Conservation (phyloP, 1,140 invertebrate genomes). For the Neodiprion lecontei region DNA sequence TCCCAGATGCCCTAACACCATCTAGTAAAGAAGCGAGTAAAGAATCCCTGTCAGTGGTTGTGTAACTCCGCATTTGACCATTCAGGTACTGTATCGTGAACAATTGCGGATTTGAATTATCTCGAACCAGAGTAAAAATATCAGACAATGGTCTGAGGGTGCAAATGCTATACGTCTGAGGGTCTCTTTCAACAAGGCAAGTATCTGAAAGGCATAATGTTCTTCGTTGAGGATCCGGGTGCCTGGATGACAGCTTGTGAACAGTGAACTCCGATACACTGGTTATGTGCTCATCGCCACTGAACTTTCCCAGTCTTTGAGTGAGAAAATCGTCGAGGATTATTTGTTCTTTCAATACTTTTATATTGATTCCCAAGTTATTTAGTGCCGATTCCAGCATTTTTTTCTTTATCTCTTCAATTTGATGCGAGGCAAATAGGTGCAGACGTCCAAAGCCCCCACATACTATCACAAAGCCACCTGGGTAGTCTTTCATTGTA, state of each 20-base stretch:
- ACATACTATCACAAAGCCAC: slow-evolving; percentile 88
- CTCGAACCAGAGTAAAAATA: slow-evolving; percentile 90
- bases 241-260: slow-evolving; percentile 81
- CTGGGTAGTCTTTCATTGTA: slow-evolving; percentile 73
- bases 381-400: slow-evolving; percentile 81
- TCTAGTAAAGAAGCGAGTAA: slow-evolving; percentile 94
- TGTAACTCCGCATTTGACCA: slow-evolving; percentile 87
- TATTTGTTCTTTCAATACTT: slow-evolving; percentile 83
- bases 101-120: slow-evolving; percentile 90
- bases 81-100: slow-evolving; percentile 96
- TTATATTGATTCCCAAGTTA: slow-evolving; percentile 83
- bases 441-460: slow-evolving; percentile 89
- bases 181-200: slow-evolving; percentile 95
- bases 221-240: slow-evolving; percentile 81
- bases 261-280: slow-evolving; percentile 92
- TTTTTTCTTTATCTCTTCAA: slow-evolving; percentile 86
- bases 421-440: slow-evolving; percentile 84
- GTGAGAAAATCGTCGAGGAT: slow-evolving; percentile 84
- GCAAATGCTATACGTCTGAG: slow-evolving; percentile 91
- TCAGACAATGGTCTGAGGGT: slow-evolving; percentile 88
- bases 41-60: slow-evolving; percentile 90
- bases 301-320: slow-evolving; percentile 87
- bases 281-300: slow-evolving; percentile 86
- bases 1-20: slow-evolving; percentile 94
- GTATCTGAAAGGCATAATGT: slow-evolving; percentile 95